Conservation (phyloP, 2,888 invertebrate species). For the Lamellibrachia columna region DNA sequence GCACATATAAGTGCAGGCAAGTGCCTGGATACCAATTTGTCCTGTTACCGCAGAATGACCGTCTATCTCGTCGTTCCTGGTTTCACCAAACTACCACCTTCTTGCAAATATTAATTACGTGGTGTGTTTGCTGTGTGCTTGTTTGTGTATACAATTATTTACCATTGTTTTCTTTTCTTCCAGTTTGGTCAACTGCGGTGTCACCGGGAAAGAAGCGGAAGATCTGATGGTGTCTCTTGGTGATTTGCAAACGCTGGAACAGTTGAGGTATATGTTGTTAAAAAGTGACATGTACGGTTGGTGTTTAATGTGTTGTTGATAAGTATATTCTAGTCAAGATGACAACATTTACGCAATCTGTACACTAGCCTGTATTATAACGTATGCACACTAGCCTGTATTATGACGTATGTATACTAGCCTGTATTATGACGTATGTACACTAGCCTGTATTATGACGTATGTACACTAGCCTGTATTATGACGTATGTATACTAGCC, state of each 20-base stretch:
- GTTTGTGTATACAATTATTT: background rate
- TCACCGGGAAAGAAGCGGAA: background rate
- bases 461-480: too few relatives aligned
- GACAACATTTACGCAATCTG: too few relatives aligned
- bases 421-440: too few relatives aligned
- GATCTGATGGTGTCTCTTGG: background rate
- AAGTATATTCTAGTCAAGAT: too few relatives aligned
- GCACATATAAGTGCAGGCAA: too few relatives aligned
- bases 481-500: too few relatives aligned
- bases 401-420: too few relatives aligned
- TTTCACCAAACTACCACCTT: background rate
- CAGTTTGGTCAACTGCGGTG: background rate
- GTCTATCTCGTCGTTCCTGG: background rate
- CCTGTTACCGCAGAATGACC: too few relatives aligned
- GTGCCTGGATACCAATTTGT: too few relatives aligned
- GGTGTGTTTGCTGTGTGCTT: background rate
- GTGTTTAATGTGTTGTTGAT: background rate
- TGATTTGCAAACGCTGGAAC: background rate
- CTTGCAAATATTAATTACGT: background rate
- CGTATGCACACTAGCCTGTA: too few relatives aligned
- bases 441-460: too few relatives aligned
- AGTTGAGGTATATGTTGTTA: background rate
- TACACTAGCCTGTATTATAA: too few relatives aligned
- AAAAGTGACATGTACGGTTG: background rate
- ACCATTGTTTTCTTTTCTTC: background rate